Conservation (phyloP, 2,888 invertebrate species). For the Tipula lateralis region DNA sequence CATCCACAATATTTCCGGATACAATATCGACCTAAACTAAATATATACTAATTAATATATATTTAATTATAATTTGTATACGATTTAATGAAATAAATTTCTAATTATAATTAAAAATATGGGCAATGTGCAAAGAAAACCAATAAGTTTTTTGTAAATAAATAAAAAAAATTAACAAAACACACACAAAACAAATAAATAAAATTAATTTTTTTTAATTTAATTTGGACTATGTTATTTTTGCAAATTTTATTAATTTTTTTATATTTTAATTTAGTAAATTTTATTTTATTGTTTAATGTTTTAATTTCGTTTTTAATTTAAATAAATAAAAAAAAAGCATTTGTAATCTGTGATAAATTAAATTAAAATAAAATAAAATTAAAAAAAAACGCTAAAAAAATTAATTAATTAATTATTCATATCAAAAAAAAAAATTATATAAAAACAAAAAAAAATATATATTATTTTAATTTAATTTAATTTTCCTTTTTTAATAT, state of each 20-base stretch:
- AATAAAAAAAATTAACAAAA: no score
- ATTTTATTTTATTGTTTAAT: not conserved
- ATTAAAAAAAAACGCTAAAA: not conserved
- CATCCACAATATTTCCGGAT: not conserved
- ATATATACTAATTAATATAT: no score
- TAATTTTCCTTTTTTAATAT: not conserved
- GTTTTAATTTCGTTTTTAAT: not conserved
- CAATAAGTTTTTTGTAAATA: not conserved
- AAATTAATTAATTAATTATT: not conserved
- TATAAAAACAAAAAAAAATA: not conserved
- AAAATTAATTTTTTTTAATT: not conserved
- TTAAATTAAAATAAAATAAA: not conserved
- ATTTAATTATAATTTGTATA: not conserved
- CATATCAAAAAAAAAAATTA: not conserved
- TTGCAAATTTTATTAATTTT: conserved; percentile 3
- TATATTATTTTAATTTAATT: not conserved
- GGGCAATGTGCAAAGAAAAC: not conserved
- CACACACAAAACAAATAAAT: not conserved
- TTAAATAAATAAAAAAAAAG: not conserved
- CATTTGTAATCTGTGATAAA: conserved; percentile 1
- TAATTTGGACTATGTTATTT: not conserved
- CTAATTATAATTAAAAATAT: conserved; percentile 5
- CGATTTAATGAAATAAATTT: not conserved
- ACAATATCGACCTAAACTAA: no score
- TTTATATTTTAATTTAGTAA: not conserved